A percentile compares a stretch with the other conserved stretches of the same genome.
These are phyloP conservation scores for Ricordea florida DNA, from an alignment of 92 coral and sea anemone species.

Conservation along the genomic window DNA sequence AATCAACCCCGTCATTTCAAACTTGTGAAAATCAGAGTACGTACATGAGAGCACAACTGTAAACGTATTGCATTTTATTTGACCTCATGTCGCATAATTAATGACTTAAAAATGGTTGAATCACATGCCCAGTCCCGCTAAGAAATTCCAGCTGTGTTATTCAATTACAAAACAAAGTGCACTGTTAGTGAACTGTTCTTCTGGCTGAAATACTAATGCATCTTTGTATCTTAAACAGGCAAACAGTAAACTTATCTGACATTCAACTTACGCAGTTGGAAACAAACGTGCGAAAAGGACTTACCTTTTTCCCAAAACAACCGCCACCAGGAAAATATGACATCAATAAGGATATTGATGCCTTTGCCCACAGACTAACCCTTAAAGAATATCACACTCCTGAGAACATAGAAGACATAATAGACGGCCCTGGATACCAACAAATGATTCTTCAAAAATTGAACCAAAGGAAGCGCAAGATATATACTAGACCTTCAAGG, in stretches of 20 bases:
- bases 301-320: not conserved
- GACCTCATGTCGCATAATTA: too few relatives aligned
- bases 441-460: slow-evolving; percentile 6
- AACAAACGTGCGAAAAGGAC: not conserved
- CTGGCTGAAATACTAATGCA: too few relatives aligned
- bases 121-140: too few relatives aligned
- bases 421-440: slow-evolving; percentile 14
- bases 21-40: too few relatives aligned
- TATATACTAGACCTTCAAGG: slow-evolving; percentile 11
- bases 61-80: too few relatives aligned
- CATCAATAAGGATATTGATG: not conserved
- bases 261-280: not conserved
- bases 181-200: too few relatives aligned
- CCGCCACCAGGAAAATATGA: not conserved
- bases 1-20: too few relatives aligned
- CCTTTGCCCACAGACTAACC: not conserved
- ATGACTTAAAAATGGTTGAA: too few relatives aligned
- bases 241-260: not conserved
- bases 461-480: slow-evolving; percentile 9
- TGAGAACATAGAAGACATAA: slow-evolving; percentile 7
- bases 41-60: too few relatives aligned
- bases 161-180: too few relatives aligned
- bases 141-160: too few relatives aligned
- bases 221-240: not conserved
- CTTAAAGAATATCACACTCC: slow-evolving; percentile 13